These are phyloP conservation scores for Conchocele bisecta DNA, from an alignment of 2,888 invertebrate genomes.

Conservation along the genomic window DNA sequence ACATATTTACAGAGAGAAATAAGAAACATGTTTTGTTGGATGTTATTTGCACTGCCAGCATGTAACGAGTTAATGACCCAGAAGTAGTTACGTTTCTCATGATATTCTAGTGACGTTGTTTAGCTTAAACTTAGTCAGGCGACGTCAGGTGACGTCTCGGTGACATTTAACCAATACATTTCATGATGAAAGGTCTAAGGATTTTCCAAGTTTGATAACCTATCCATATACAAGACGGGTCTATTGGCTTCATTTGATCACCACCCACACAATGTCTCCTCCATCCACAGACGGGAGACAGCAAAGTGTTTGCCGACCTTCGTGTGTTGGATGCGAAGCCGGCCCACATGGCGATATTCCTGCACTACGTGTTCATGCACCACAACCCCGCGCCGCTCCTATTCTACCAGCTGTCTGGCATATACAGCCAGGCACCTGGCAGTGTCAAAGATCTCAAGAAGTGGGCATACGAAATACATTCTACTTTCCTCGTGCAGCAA, in stretches of 20 bases:
- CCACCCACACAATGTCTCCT: not conserved
- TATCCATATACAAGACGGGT: constrained; percentile 84
- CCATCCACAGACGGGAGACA: constrained; percentile 71
- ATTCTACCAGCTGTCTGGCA: constrained; percentile 95
- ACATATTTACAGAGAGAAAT: too few species aligned
- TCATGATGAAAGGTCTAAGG: not conserved
- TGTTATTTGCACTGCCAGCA: too few species aligned
- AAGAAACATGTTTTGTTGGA: too few species aligned
- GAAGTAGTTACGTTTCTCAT: too few species aligned
- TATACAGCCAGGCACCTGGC: constrained; percentile 90
- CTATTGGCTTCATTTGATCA: constrained; percentile 25
- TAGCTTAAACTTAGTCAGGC: too few species aligned
- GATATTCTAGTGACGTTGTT: too few species aligned
- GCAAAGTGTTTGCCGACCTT: constrained; percentile 91
- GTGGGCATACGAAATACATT: constrained; percentile 99
- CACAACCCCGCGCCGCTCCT: constrained; percentile 90
- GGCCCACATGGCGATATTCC: constrained; percentile 96
- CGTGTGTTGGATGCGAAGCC: constrained; percentile 92
- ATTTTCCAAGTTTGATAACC: constrained; percentile 83
- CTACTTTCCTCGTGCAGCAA: constrained; percentile 88
- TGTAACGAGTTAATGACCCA: too few species aligned
- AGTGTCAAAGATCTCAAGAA: constrained; percentile 95
- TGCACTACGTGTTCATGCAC: constrained; percentile 92
- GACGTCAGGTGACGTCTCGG: too few species aligned
- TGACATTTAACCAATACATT: too few species aligned